Conservation (phyloP, 2,797 vertebrate species). For the Tangara arthus region DNA sequence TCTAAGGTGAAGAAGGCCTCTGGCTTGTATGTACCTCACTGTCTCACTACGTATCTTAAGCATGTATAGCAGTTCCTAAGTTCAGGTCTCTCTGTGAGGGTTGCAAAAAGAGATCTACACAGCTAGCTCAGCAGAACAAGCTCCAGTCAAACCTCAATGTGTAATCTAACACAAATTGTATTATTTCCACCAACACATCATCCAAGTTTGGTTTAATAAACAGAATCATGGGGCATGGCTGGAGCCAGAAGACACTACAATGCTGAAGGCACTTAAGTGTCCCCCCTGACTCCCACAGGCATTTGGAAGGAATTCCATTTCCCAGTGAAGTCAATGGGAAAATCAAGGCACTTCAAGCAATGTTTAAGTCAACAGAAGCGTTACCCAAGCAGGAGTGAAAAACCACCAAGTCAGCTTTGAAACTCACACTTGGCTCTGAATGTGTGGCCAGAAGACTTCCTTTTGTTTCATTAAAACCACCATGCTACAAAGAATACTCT, state of each 20-base stretch:
- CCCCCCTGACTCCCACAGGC: neutral
- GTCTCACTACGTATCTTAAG: neutral
- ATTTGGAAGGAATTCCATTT: neutral
- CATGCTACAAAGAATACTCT: neutral
- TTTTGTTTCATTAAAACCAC: neutral
- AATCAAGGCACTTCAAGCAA: neutral
- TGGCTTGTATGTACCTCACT: slow-evolving; percentile 1
- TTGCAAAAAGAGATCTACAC: neutral
- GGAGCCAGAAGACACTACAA: neutral
- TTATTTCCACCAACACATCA: neutral
- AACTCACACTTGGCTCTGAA: neutral
- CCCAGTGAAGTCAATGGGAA: neutral
- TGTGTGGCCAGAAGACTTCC: neutral
- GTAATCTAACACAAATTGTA: neutral
- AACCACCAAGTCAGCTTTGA: neutral
- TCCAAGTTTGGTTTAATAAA: neutral
- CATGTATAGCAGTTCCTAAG: neutral
- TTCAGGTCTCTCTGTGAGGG: neutral
- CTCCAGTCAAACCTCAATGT: neutral
- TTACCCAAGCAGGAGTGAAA: neutral
- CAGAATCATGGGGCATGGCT: neutral
- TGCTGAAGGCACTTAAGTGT: neutral
- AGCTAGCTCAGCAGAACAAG: neutral
- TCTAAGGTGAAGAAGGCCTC: slow-evolving; percentile 43
- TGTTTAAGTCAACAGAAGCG: neutral